Evolutionary conservation across 2,797 vertebrate genomes (phyloP).

Genomic region (Margarornis squamiger): DNA sequence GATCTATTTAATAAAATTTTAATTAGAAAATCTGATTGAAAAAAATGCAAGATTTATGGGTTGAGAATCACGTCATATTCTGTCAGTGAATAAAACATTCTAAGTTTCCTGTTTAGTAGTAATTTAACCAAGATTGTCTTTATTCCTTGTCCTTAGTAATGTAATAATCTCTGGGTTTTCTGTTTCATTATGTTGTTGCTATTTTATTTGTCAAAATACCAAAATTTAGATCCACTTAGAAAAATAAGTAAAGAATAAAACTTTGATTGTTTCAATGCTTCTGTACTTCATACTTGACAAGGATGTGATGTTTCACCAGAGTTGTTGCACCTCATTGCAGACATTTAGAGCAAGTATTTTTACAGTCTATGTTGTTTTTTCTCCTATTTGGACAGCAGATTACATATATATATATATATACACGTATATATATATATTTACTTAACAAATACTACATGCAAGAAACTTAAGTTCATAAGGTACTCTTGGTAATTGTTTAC

Average conservation of each 20-base stretch:
- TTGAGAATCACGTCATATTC: not conserved
- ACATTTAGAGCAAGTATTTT: not conserved
- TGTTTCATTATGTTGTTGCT: not conserved
- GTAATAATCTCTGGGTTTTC: not conserved
- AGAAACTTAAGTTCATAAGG: not conserved
- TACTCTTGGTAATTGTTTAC: not conserved
- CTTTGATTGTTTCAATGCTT: not conserved
- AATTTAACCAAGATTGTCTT: not conserved
- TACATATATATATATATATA: not conserved
- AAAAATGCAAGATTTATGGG: not conserved
- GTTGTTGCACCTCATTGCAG: not conserved
- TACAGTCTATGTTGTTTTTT: not conserved
- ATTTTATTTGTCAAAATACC: not conserved
- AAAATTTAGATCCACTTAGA: not conserved
- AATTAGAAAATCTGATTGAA: constrained; percentile 28
- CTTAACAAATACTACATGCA: not conserved
- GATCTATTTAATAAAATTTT: constrained; percentile 19
- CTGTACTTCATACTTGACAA: not conserved
- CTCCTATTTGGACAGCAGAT: not conserved
- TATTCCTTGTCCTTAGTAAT: not conserved
- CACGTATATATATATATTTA: too few relatives aligned
- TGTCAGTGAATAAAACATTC: not conserved
- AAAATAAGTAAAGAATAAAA: not conserved
- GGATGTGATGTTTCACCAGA: not conserved
- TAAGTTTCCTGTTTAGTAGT: not conserved